Evolutionary conservation across 1,140 invertebrate species (phyloP), one percentile per base, ranked within the genome.

Genomic region (Drepana arcuata): DNA sequence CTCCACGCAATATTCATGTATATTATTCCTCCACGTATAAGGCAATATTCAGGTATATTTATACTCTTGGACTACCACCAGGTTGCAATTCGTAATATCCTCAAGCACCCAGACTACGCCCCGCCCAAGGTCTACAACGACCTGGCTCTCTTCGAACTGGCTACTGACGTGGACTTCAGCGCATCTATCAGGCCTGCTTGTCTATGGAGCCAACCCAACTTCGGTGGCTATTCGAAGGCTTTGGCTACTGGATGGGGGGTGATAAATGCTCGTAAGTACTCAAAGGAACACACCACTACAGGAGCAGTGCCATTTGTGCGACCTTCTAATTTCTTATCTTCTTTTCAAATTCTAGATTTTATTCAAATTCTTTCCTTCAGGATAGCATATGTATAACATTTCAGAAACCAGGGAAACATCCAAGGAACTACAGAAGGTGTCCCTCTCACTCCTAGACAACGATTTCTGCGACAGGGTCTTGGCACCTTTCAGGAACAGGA

Each of bases 401-500:
- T 1, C 48, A 58, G 54, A 25, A 7, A 46, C 45, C 0, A 18
- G 33, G 6, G 65, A 80, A 14, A 84, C 83, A n/a, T 88, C 86
- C 7, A 82, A 89, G 24, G 84, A 85, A 14, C 59, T 93, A n/a
- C 85, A 88, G 53, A 91, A 91, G 56, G 90, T 92, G 0, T 80
- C 85, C 0, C 61, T 93, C 0, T 74, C 87, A 16, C 71, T 90
- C 3, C 75, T 91, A 1, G 51, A 83, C 0, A 86, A 87, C 21
- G 52, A 79, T 2, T 52, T 67, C 7, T 92, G 91, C 56, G 72
- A 85, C 18, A 62, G 73, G 2, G 59, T 84, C 9, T 87, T 87
- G 35, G 50, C 52, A 1, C 51, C 53, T 14, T 78, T 65, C 12
- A 73, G 61, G 10, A 71, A 82, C 10, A 47, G 90, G 13, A 73